Evolutionary conservation across 2,113 vertebrate species (phyloP).

Genomic region (Pelmatolapia mariae): DNA sequence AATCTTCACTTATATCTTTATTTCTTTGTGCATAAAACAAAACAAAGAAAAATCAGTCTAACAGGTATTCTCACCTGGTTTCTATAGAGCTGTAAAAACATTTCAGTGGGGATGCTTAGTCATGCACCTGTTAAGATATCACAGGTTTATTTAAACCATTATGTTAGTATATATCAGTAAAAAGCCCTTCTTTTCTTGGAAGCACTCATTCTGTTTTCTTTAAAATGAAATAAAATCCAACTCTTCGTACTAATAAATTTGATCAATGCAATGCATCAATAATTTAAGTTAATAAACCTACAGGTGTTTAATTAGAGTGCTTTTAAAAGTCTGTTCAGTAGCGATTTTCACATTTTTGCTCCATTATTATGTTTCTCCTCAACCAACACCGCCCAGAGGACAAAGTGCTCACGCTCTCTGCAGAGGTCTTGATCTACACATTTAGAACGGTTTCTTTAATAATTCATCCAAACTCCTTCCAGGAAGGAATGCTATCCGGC

Average conservation of each 20-base stretch:
- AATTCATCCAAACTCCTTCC: conserved; percentile 60
- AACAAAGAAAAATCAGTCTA: background rate
- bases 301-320: background rate
- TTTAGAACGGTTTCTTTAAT: conserved; percentile 63
- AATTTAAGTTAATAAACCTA: background rate
- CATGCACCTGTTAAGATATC: background rate
- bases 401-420: conserved; percentile 34
- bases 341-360: background rate
- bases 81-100: background rate
- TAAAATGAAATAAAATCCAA: background rate
- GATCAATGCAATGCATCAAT: background rate
- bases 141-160: background rate
- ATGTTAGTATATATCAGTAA: background rate
- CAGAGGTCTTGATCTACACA: conserved; percentile 19
- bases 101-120: background rate
- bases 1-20: background rate
- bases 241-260: background rate
- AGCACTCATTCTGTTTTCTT: background rate
- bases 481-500: conserved; percentile 47
- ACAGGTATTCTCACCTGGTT: background rate
- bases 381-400: background rate
- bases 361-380: background rate
- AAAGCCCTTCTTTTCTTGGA: background rate
- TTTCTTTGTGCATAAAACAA: background rate
- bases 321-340: background rate